Conservation (phyloP, 2,888 invertebrate species). For the Eubasilissa splendida region DNA sequence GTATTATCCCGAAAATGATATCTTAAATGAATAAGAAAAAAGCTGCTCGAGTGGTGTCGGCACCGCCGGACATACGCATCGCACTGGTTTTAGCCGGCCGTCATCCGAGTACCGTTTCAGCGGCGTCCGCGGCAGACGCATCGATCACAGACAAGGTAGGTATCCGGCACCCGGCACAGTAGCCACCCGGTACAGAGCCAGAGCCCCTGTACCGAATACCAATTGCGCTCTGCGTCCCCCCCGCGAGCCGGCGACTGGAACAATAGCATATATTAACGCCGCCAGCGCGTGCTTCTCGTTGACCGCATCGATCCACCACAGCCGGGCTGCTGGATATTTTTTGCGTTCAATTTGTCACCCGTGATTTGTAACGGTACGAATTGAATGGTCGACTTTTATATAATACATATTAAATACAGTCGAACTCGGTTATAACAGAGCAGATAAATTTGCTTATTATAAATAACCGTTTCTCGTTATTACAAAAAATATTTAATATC, state of each 20-base stretch:
- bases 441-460: too few species aligned
- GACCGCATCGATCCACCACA: background rate
- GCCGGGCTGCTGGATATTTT: background rate
- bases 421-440: too few species aligned
- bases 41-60: too few species aligned
- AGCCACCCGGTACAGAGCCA: too few species aligned
- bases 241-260: background rate
- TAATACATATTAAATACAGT: too few species aligned
- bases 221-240: background rate
- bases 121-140: background rate
- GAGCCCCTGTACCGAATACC: background rate
- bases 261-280: slow-evolving; percentile 17
- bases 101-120: slow-evolving; percentile 3
- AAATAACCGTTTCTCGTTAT: too few species aligned
- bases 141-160: background rate
- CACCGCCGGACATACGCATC: too few species aligned
- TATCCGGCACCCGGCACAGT: background rate
- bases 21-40: too few species aligned
- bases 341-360: background rate
- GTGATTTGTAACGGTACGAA: too few species aligned
- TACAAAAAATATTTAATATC: too few species aligned
- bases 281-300: slow-evolving; percentile 6
- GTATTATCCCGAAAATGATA: too few species aligned
- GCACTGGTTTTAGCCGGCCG: background rate
- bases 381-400: too few species aligned